Percentiles rank a stretch among this genome's conserved stretches.
Evolutionary conservation across 1,140 invertebrate genomes (phyloP).

Genomic region (Pygmarrhopalites habei): DNA sequence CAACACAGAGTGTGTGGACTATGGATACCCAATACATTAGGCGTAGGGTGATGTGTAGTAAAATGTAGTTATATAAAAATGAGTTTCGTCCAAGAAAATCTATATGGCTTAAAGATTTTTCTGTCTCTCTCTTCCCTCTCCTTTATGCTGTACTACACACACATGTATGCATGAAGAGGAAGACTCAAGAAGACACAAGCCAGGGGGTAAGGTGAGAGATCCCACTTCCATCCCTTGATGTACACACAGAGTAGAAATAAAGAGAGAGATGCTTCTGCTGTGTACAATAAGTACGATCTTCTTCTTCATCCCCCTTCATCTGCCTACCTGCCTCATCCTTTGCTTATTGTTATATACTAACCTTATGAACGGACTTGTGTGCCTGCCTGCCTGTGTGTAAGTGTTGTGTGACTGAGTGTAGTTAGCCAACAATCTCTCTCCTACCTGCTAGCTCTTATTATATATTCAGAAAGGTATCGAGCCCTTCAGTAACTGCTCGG

Average conservation of each 20-base stretch:
- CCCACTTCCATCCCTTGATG: constrained; percentile 13
- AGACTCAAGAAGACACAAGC: constrained; percentile 8
- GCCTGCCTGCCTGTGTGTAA: not conserved
- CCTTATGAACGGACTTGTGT: no score
- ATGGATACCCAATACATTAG: no score
- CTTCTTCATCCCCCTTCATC: not conserved
- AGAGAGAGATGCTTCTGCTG: constrained; percentile 11
- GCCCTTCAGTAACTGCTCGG: constrained; percentile 26
- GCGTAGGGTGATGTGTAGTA: no score
- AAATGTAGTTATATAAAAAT: no score
- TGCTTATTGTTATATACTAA: not conserved
- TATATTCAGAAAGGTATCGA: constrained; percentile 22
- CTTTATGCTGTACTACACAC: no score
- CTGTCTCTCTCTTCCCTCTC: no score
- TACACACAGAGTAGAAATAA: constrained; percentile 9
- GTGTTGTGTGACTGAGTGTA: not conserved
- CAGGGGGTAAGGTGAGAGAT: constrained; percentile 22
- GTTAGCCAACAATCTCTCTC: not conserved
- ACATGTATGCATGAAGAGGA: not conserved
- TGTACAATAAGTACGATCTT: constrained; percentile 8
- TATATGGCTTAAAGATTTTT: no score
- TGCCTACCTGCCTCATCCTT: not conserved
- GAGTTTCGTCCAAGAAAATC: no score
- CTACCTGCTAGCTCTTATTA: constrained; percentile 3
- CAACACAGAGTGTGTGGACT: no score